Conservation (phyloP, 1,140 invertebrate genomes). For the honey bee (Apis mellifera) region Amel_HAv3.1 CM009936.2:13157501-13158000, state of each 20-base stretch:
- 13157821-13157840: background rate
- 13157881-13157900: background rate
- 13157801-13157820: background rate
- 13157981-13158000: slow-evolving; percentile 51
- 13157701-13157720: background rate
- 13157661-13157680: too few relatives aligned
- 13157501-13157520: background rate
- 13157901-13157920: slow-evolving; percentile 72
- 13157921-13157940: slow-evolving; percentile 76
- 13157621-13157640: background rate
- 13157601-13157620: background rate
- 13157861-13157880: background rate
- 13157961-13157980: slow-evolving; percentile 27
- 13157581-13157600: background rate
- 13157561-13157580: background rate
- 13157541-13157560: too few relatives aligned
- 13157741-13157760: background rate
- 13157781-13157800: slow-evolving; percentile 41
- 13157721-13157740: background rate
- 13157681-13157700: too few relatives aligned
- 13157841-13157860: background rate
- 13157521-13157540: background rate
- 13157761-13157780: slow-evolving; percentile 2
- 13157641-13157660: background rate
- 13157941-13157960: slow-evolving; percentile 66